Conservation (phyloP, 2,888 invertebrate genomes). For the Apodemia mormo region DNA sequence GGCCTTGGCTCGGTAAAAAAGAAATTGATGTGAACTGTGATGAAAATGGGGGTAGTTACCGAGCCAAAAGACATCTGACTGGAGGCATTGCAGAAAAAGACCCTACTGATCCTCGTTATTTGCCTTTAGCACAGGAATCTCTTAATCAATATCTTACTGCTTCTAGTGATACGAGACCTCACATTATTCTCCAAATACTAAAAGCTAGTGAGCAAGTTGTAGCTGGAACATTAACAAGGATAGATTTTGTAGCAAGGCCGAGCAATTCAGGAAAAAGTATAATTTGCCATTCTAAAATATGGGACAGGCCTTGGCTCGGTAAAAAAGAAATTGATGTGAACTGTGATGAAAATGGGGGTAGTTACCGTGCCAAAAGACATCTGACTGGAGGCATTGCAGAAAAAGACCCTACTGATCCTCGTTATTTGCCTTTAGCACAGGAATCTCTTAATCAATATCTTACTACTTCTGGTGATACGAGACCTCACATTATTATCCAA, state of each 20-base stretch:
- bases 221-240: constrained; percentile 46
- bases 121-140: constrained; percentile 47
- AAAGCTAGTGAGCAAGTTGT: constrained; percentile 48
- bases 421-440: constrained; percentile 40
- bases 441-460: constrained; percentile 50
- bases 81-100: neutral
- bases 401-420: neutral
- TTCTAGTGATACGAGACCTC: constrained; percentile 38
- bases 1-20: constrained; percentile 69
- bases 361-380: constrained; percentile 42
- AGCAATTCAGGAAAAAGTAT: constrained; percentile 16
- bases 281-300: constrained; percentile 69
- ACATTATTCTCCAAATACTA: constrained; percentile 47
- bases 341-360: constrained; percentile 45
- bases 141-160: constrained; percentile 46
- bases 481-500: constrained; percentile 43
- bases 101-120: neutral
- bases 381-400: constrained; percentile 23
- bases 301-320: constrained; percentile 77
- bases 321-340: constrained; percentile 53
- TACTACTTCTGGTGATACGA: constrained; percentile 37
- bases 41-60: constrained; percentile 33
- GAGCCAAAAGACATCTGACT: constrained; percentile 43
- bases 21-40: constrained; percentile 56
- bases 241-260: constrained; percentile 49